Base-by-base conservation (phyloP, 1,140 invertebrate species). In the Rhizoglyphus robini region DNA sequence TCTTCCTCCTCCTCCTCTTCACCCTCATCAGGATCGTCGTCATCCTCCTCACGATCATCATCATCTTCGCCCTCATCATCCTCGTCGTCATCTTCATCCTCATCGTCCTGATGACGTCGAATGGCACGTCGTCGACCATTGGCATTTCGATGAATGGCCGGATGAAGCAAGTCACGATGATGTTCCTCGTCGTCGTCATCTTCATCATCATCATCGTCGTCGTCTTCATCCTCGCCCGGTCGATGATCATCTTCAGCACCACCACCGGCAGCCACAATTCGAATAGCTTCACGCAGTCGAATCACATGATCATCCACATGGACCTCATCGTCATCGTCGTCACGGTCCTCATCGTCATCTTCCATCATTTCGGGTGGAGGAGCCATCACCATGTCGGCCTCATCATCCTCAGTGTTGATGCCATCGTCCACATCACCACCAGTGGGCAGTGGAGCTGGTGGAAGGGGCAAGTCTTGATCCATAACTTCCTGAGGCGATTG, bases 391-490 rank as follows among this genome's bases (percentile, higher is more conserved):
- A 63, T 77, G 78, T 65, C 78, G 75, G 51, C 76, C 63, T 79
- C 77, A 61, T 77, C 68, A 83, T 83, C 68, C 41, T 68, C 68
- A 27, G 57, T 73, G 18, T 72, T 74, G 47, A 84, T 81, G 63
- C 68, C 67, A 30, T 71, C 71, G 27, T 68, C 67, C 41, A 15
- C 15, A n/a, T 73, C 73, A 46, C 70, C 73, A 46, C 72, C 71
- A 48, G 72, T 71, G 23, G 68, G 68, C 23, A 20, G 51, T n/a
- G n/a, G n/a, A n/a, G n/a, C n/a, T n/a, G 51, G 8, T 32, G 36
- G 36, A 11, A 27, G 8, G 15, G 8, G 23, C 51, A 54, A 32
- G 15, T 54, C 51, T 23, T 8, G 15, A 58, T 74, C 71, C 68
- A 46, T 69, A 68, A 49, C 62, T 69, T 36, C 71, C 72, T 8